These are phyloP conservation scores for Auanema freiburgensis DNA, from an alignment of 2,888 invertebrate genomes.

Conservation along the genomic window DNA sequence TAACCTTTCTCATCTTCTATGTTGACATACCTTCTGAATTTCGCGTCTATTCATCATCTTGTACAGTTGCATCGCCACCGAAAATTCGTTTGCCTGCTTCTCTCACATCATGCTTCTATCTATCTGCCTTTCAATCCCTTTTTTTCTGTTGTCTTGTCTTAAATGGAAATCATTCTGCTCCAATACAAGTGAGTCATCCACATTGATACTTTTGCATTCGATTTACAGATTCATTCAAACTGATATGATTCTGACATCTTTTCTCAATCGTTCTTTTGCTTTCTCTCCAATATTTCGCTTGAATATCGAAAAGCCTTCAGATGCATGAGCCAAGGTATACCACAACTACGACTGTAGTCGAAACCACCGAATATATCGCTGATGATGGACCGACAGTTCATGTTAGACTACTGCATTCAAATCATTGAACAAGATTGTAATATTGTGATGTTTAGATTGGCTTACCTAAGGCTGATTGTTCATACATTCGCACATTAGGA, in stretches of 20 bases:
- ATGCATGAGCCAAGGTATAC: constrained; percentile 39
- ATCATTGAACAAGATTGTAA: background rate
- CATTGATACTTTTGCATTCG: too few relatives aligned
- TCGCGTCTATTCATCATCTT: too few relatives aligned
- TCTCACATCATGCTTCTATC: too few relatives aligned
- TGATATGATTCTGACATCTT: constrained; percentile 2
- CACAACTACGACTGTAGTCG: constrained; percentile 49
- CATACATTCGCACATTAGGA: constrained; percentile 75
- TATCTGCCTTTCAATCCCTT: too few relatives aligned
- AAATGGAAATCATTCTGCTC: too few relatives aligned
- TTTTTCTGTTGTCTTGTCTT: too few relatives aligned
- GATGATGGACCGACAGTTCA: constrained; percentile 44
- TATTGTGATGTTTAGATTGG: constrained; percentile 24
- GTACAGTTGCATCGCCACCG: too few relatives aligned
- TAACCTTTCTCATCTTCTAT: too few relatives aligned
- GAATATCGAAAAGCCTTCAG: constrained; percentile 11
- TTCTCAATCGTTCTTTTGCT: constrained; percentile 20
- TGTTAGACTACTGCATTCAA: constrained; percentile 11
- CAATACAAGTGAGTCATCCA: too few relatives aligned
- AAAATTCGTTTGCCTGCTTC: too few relatives aligned
- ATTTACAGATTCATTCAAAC: too few relatives aligned
- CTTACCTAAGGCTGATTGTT: constrained; percentile 72
- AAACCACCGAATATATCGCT: constrained; percentile 44
- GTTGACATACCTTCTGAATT: too few relatives aligned
- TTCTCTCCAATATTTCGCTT: constrained; percentile 14